Percentiles rank a stretch among this genome's conserved stretches.
phyloP scores from a whole-genome alignment of 1,140 invertebrate species.

The Sarcophaga peregrina region DNA sequence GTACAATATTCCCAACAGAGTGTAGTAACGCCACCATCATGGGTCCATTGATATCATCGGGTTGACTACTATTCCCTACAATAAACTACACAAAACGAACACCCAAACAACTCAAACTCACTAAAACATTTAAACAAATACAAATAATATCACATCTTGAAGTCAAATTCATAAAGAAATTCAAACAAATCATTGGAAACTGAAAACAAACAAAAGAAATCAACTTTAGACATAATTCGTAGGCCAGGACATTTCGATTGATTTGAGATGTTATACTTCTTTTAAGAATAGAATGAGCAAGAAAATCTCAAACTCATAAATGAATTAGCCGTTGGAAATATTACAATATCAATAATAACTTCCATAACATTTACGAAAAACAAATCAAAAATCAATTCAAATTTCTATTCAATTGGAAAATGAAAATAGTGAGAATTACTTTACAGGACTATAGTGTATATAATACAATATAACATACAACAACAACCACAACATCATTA shows the following conservation, averaged over 20 bases:
- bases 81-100: not conserved
- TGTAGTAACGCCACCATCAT: slow-evolving; percentile 73
- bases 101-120: no score
- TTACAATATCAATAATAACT: no score
- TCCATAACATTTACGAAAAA: not conserved
- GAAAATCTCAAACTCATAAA: no score
- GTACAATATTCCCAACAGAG: slow-evolving; percentile 67
- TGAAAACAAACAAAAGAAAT: not conserved
- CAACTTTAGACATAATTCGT: not conserved
- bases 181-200: not conserved
- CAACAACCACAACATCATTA: not conserved
- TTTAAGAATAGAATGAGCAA: no score
- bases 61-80: slow-evolving; percentile 10
- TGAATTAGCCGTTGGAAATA: no score
- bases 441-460: slow-evolving; percentile 58
- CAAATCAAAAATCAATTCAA: not conserved
- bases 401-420: not conserved
- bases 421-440: slow-evolving; percentile 2
- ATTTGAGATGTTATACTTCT: no score
- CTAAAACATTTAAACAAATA: not conserved
- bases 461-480: slow-evolving; percentile 10
- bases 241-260: no score
- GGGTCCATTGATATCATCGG: slow-evolving; percentile 72
- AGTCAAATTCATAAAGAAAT: not conserved
- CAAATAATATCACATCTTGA: not conserved